These are phyloP conservation scores for Peromyscus attwateri DNA, from an alignment of 2,797 vertebrate species.

Conservation along the genomic window DNA sequence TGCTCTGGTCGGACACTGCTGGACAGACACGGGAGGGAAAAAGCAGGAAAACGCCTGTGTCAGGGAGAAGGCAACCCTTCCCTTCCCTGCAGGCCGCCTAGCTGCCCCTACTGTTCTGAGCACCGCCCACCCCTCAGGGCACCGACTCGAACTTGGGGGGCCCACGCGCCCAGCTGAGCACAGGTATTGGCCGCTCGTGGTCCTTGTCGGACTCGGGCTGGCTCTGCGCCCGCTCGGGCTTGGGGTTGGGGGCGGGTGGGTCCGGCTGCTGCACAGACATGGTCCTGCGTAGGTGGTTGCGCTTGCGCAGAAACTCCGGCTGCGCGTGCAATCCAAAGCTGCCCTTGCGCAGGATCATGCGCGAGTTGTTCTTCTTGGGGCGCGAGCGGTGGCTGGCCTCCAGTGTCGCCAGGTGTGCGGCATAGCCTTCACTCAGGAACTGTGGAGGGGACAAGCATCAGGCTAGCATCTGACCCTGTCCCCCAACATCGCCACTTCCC, in stretches of 20 bases:
- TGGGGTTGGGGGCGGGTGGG: constrained; percentile 94
- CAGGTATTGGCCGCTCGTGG: constrained; percentile 89
- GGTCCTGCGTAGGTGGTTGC: constrained; percentile 96
- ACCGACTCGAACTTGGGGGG: constrained; percentile 89
- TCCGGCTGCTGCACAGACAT: constrained; percentile 98
- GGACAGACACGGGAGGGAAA: constrained; percentile 84
- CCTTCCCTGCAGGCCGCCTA: constrained; percentile 53
- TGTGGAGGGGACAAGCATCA: constrained; percentile 76
- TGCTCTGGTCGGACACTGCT: constrained; percentile 69
- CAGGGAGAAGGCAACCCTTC: constrained; percentile 74
- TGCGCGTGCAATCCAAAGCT: constrained; percentile 97
- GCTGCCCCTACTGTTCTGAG: not conserved
- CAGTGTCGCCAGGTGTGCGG: constrained; percentile 95
- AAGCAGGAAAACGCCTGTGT: constrained; percentile 78
- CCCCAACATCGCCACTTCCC: not conserved
- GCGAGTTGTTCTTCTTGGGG: constrained; percentile 96
- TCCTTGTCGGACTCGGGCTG: constrained; percentile 98
- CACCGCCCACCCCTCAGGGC: constrained; percentile 81
- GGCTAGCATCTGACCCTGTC: accelerated
- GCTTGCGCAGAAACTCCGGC: constrained; percentile 97
- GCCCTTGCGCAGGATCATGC: constrained; percentile 97
- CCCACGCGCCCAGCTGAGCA: constrained; percentile 88
- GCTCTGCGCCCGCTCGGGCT: constrained; percentile 98
- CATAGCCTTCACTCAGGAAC: constrained; percentile 98
- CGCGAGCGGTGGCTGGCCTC: constrained; percentile 95